Percentiles rank a stretch among this genome's conserved stretches.
Evolutionary conservation across 1,140 invertebrate genomes (phyloP).

Genomic region (Pygmarrhopalites habei): DNA sequence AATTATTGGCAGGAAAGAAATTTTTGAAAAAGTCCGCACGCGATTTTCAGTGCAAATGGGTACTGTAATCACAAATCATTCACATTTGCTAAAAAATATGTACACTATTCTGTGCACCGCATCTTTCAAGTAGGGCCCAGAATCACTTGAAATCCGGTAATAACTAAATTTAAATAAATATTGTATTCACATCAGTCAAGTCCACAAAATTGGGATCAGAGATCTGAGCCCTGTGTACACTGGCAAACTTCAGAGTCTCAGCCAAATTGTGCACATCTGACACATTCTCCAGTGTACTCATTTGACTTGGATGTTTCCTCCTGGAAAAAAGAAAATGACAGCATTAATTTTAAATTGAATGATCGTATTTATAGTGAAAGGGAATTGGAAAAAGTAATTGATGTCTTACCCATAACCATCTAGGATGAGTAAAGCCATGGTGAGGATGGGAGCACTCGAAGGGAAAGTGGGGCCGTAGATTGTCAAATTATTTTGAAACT

Average conservation of each 20-base stretch:
- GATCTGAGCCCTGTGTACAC: constrained; percentile 69
- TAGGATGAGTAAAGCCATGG: constrained; percentile 75
- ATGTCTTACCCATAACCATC: constrained; percentile 54
- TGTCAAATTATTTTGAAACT: constrained; percentile 53
- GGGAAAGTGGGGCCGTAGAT: constrained; percentile 69
- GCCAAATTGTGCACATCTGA: constrained; percentile 61
- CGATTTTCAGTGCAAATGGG: too few species aligned
- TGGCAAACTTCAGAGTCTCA: constrained; percentile 89
- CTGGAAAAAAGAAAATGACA: constrained; percentile 5
- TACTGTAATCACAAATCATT: too few species aligned
- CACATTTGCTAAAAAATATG: too few species aligned
- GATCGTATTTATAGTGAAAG: neutral
- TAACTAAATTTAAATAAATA: neutral
- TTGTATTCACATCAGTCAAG: neutral
- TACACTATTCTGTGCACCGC: neutral
- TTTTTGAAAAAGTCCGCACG: too few species aligned
- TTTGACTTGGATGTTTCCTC: neutral
- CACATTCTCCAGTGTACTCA: constrained; percentile 19
- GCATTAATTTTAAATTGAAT: neutral
- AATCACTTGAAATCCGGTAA: too few species aligned
- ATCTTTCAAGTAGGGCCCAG: too few species aligned
- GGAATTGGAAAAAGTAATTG: neutral
- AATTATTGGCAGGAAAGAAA: too few species aligned
- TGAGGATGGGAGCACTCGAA: constrained; percentile 70
- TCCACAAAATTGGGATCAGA: constrained; percentile 68